Conservation (phyloP, 1,140 invertebrate species). For the Drosophila ogumai region DNA sequence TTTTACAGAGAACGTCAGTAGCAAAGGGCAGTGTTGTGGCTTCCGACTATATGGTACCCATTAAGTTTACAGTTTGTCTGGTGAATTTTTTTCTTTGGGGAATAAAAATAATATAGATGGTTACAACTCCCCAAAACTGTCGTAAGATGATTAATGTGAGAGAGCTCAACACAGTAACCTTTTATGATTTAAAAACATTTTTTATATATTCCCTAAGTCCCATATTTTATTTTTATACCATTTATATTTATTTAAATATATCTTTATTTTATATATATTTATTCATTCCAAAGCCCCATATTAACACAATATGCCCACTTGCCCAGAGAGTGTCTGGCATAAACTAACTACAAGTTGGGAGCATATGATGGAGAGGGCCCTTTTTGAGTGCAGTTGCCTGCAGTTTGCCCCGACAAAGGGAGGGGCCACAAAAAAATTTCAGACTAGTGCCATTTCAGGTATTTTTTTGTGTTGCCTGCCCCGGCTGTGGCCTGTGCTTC, state of each 20-base stretch:
- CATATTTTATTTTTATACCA: too few species aligned
- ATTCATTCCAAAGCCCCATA: neutral
- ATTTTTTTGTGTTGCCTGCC: conserved; percentile 12
- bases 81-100: neutral
- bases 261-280: neutral
- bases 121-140: too few species aligned
- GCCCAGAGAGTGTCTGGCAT: neutral
- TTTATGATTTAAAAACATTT: neutral
- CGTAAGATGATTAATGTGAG: too few species aligned
- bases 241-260: neutral
- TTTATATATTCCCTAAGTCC: neutral
- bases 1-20: conserved; percentile 51
- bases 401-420: conserved; percentile 39
- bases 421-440: conserved; percentile 20
- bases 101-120: neutral
- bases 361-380: conserved; percentile 45
- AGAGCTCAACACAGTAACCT: neutral
- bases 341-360: conserved; percentile 25
- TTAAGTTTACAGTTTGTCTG: neutral
- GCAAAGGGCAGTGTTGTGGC: neutral
- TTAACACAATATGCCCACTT: conserved; percentile 1
- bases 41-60: conserved; percentile 1
- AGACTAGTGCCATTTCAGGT: conserved; percentile 41
- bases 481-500: neutral
- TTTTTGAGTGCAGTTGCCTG: conserved; percentile 49